Evolutionary conservation across 2,113 vertebrate genomes (phyloP).

Genomic region (Nicator chloris): DNA sequence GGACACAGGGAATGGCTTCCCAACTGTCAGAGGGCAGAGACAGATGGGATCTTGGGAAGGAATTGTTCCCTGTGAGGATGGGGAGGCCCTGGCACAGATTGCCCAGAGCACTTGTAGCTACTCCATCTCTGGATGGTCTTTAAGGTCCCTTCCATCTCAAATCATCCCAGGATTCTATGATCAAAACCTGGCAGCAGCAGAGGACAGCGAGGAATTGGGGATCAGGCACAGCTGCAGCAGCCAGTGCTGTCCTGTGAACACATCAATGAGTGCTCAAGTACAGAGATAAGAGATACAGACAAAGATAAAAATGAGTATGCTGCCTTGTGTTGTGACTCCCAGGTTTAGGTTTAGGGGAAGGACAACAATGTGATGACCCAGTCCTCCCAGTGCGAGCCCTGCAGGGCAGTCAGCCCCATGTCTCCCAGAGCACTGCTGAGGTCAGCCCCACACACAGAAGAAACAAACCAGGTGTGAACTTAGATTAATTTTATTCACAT

Average conservation of each 20-base stretch:
- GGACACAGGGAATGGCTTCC: background rate
- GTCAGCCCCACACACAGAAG: background rate
- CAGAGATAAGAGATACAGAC: accelerated
- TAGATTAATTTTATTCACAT: conserved; percentile 56
- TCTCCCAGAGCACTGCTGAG: background rate
- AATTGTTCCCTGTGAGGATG: background rate
- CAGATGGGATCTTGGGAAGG: background rate
- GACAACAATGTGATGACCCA: background rate
- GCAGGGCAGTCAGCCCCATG: background rate
- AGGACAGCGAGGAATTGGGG: background rate
- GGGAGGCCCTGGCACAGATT: background rate
- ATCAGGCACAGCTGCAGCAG: background rate
- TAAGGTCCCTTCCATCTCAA: background rate
- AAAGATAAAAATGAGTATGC: background rate
- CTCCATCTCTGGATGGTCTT: background rate
- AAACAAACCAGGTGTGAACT: background rate
- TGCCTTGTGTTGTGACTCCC: too few species aligned
- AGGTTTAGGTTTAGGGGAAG: background rate
- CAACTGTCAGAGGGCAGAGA: background rate
- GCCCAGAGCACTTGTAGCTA: background rate
- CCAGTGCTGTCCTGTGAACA: background rate
- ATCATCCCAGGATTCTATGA: background rate
- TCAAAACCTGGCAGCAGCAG: background rate
- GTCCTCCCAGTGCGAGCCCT: background rate
- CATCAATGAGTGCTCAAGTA: background rate